Percentiles rank a stretch among this genome's conserved stretches.
These are phyloP conservation scores for Amphiprion ocellaris DNA, from an alignment of 2,113 vertebrate species.

Conservation along the genomic window DNA sequence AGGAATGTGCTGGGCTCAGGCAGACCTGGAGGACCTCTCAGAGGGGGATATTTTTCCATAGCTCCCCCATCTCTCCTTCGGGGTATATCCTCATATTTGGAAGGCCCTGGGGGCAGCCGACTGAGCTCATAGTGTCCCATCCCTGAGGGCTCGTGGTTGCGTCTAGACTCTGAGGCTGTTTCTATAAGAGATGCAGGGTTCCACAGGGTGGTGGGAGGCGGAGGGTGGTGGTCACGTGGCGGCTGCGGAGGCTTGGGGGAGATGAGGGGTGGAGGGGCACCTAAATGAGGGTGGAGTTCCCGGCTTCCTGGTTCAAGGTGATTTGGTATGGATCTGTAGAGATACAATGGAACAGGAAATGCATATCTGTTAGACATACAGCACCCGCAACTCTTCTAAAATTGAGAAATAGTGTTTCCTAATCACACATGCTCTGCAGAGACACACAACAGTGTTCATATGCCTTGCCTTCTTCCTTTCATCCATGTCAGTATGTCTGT, in stretches of 20 bases:
- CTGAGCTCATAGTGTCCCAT: constrained; percentile 86
- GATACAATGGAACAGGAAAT: constrained; percentile 42
- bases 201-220: constrained; percentile 92
- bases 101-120: constrained; percentile 82
- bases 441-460: constrained; percentile 17
- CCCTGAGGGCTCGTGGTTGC: constrained; percentile 86
- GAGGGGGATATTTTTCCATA: constrained; percentile 88
- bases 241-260: constrained; percentile 93
- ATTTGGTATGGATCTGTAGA: constrained; percentile 85
- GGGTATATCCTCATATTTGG: constrained; percentile 88
- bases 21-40: constrained; percentile 82
- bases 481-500: constrained; percentile 49
- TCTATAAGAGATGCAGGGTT: constrained; percentile 95
- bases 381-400: neutral
- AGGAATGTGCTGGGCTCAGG: constrained; percentile 90
- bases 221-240: constrained; percentile 85
- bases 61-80: constrained; percentile 87
- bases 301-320: constrained; percentile 88
- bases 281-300: constrained; percentile 90
- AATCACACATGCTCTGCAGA: neutral
- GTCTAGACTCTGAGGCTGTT: constrained; percentile 86
- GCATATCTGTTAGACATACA: constrained; percentile 29
- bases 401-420: constrained; percentile 22
- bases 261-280: constrained; percentile 95
- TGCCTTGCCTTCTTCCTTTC: constrained; percentile 28